phyloP scores from a whole-genome alignment of 2,888 invertebrate species.

The Atrina japonica region DNA sequence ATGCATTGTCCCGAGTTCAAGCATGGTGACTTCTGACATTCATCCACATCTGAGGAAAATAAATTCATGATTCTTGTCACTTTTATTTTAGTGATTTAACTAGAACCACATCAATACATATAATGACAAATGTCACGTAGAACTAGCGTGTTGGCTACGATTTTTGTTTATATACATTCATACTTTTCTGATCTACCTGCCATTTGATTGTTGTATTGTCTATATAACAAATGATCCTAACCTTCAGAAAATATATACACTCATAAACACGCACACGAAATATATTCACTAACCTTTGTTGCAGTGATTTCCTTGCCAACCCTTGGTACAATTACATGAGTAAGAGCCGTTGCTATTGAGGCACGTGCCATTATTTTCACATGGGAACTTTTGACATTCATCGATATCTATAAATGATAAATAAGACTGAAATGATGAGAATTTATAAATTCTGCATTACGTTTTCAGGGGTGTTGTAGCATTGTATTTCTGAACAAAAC shows the following conservation, averaged over 20 bases:
- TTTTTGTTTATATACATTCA: background rate
- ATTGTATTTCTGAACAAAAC: too few relatives aligned
- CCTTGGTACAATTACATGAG: slow-evolving; percentile 2
- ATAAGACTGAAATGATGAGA: too few relatives aligned
- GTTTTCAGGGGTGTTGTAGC: too few relatives aligned
- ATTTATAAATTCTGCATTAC: too few relatives aligned
- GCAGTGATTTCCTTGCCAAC: slow-evolving; percentile 9
- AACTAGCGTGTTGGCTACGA: too few relatives aligned
- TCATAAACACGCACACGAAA: background rate
- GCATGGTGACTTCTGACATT: slow-evolving; percentile 36
- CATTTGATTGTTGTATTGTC: background rate
- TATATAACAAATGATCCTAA: too few relatives aligned
- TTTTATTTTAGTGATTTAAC: too few relatives aligned
- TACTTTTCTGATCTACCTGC: background rate
- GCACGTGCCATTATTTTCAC: slow-evolving; percentile 12
- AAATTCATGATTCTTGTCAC: too few relatives aligned
- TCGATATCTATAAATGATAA: slow-evolving; percentile 1
- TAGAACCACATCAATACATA: too few relatives aligned
- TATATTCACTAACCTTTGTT: background rate
- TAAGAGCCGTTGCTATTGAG: slow-evolving; percentile 61
- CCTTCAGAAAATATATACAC: too few relatives aligned
- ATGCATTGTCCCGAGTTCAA: slow-evolving; percentile 37
- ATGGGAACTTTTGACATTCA: slow-evolving; percentile 9
- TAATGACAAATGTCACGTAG: too few relatives aligned
- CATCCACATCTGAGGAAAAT: slow-evolving; percentile 42